Evolutionary conservation across 2,888 invertebrate species (phyloP), one percentile per base, ranked within the genome.

Genomic region (Plutella xylostella): DNA sequence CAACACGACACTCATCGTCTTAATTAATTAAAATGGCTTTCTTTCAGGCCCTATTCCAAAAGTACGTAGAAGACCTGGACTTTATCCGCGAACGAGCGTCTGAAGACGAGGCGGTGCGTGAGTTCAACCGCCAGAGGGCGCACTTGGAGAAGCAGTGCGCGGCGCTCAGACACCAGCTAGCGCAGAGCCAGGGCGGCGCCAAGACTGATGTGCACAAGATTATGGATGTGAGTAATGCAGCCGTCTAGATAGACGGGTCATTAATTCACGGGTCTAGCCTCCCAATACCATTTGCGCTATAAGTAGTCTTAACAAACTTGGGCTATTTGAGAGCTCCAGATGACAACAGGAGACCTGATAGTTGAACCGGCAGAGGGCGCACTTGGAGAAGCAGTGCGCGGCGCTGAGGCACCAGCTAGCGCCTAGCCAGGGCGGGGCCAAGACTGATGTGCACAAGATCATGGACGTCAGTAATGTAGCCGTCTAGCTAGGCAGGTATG

Each of bases 111-210:
- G 90, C 90, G 0, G 88, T 90, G 18, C 86, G 87, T 18, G 93
- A 93, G 68, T 91, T 93, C 59, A 85, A 91, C 53, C 86, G 93
- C 1, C 96, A 96, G 63, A 84, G 94, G 30, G 91, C 92, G 51
- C 92, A 94, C 63, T 84, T 96, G 22, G 96, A 96, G 57, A 87
- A 83, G 51, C 86, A 85, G 53, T 71, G 85, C 31, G 73, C 77
- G 0, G 61, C 57, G 1, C 63, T 79, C 17, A 76, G 70, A 49
- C 48, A 58, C 18, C 80, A 82, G 53, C 61, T 83, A 5, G 51
- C 62, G 2, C 76, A 72, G 50, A 65, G 75, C 1, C 52, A 74
- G 4, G 75, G 74, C 12, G 84, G 79, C 28, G 77, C 83, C 19
- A 84, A 83, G 58, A 82, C 73, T 31, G 88, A 88, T 51, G 86